phyloP scores from a whole-genome alignment of 2,888 invertebrate genomes.

The Protophormia terraenovae region DNA sequence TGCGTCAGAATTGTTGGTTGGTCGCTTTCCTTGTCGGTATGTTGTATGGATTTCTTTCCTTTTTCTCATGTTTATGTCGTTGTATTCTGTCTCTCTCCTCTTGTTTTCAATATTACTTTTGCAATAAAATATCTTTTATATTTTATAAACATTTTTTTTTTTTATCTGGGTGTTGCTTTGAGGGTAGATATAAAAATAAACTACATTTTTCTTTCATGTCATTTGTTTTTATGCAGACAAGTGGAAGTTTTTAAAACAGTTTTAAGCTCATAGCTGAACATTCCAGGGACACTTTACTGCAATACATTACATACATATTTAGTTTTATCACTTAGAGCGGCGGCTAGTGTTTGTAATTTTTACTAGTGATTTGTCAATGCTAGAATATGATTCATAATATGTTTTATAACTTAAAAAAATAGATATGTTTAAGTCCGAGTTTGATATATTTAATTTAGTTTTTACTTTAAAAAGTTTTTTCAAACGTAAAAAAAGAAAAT shows the following conservation, averaged over 20 bases:
- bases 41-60: constrained; percentile 4
- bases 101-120: neutral
- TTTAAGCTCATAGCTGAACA: neutral
- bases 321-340: neutral
- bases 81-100: neutral
- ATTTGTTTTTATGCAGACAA: constrained; percentile 3
- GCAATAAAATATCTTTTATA: constrained; percentile 28
- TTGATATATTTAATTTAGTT: too few relatives aligned
- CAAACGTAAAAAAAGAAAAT: too few relatives aligned
- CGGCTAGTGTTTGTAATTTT: neutral
- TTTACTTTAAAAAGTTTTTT: too few relatives aligned
- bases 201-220: neutral
- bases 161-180: constrained; percentile 18
- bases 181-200: constrained; percentile 2
- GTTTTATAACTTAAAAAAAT: too few relatives aligned
- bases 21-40: constrained; percentile 13
- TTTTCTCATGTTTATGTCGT: neutral
- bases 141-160: constrained; percentile 7
- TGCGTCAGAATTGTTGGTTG: constrained; percentile 49
- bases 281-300: neutral
- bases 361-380: neutral
- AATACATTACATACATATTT: too few relatives aligned
- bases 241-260: constrained; percentile 5
- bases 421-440: too few relatives aligned
- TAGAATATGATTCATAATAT: neutral